These are phyloP conservation scores for Odontocerum albicorne DNA, from an alignment of 2,888 invertebrate genomes.

Conservation along the genomic window DNA sequence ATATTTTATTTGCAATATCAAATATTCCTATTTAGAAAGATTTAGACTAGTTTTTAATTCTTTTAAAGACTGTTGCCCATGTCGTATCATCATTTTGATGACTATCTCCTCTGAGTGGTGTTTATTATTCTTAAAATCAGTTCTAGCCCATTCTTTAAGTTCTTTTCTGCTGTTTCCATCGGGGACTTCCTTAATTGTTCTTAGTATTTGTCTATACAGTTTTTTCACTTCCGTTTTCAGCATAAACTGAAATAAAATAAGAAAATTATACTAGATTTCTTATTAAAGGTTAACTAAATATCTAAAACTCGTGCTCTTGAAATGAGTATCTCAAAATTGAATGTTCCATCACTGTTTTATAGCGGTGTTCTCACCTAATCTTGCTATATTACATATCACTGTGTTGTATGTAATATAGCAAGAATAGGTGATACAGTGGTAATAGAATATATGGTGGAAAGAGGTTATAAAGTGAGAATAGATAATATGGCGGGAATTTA, in stretches of 20 bases:
- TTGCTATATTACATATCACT: no score
- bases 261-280: not conserved
- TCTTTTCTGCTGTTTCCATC: conserved; percentile 65
- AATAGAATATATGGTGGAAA: no score
- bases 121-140: conserved; percentile 73
- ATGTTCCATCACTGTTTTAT: no score
- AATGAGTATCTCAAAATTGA: no score
- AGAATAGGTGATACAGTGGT: no score
- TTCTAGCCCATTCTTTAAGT: conserved; percentile 70
- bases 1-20: no score
- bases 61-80: conserved; percentile 69
- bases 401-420: no score
- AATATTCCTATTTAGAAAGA: conserved; percentile 59
- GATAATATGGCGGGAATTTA: no score
- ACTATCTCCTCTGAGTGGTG: conserved; percentile 71
- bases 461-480: no score
- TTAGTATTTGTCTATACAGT: conserved; percentile 73
- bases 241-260: conserved; percentile 66
- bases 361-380: not conserved
- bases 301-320: no score
- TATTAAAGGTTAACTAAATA: not conserved
- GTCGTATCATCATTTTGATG: conserved; percentile 70
- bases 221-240: conserved; percentile 76
- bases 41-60: conserved; percentile 67
- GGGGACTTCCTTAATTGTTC: conserved; percentile 66